Evolutionary conservation across 2,113 vertebrate genomes (phyloP).

Genomic region (Sorex fumeus): DNA sequence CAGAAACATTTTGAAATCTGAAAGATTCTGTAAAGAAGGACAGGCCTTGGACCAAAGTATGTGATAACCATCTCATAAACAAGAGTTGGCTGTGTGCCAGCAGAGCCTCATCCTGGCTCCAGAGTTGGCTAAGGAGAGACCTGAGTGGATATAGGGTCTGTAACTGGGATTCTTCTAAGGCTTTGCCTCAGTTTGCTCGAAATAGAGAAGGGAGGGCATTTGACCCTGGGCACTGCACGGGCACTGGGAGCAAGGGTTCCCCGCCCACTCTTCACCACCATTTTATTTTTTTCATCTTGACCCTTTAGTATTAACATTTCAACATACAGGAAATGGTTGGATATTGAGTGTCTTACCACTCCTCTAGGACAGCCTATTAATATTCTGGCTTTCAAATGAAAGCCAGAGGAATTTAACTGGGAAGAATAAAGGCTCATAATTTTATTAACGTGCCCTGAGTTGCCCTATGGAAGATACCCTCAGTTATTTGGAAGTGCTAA

Average conservation of each 20-base stretch:
- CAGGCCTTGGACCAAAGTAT: conserved; percentile 61
- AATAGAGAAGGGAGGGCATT: conserved; percentile 51
- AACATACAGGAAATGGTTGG: conserved; percentile 81
- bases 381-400: conserved; percentile 71
- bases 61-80: conserved; percentile 78
- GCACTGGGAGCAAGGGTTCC: no score
- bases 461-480: background rate
- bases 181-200: conserved; percentile 73
- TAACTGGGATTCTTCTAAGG: conserved; percentile 38
- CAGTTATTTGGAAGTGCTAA: conserved; percentile 68
- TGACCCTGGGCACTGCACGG: conserved; percentile 24
- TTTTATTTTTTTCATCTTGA: background rate
- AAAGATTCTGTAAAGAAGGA: conserved; percentile 76
- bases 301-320: conserved; percentile 75
- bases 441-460: conserved; percentile 57
- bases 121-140: conserved; percentile 40
- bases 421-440: conserved; percentile 53
- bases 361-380: conserved; percentile 71
- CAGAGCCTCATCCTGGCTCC: accelerated
- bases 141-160: conserved; percentile 64
- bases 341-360: conserved; percentile 80
- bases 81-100: conserved; percentile 66
- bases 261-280: no score
- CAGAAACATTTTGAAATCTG: conserved; percentile 77
- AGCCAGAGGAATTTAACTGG: conserved; percentile 69